phyloP scores from a whole-genome alignment of 1,140 invertebrate species.

The Trichonephila clavipes region DNA sequence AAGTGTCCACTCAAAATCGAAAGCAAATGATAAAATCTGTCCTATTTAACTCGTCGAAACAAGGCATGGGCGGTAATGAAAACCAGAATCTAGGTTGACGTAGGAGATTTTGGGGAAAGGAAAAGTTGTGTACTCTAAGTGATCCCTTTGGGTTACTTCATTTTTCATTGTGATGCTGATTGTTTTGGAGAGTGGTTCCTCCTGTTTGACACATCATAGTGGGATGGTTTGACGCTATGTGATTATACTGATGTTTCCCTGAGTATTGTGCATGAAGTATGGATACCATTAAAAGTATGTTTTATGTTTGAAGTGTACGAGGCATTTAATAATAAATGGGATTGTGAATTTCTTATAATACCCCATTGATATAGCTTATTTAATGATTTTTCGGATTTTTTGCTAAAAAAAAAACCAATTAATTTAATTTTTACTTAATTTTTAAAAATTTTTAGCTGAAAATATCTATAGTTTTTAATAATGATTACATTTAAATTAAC shows the following conservation, averaged over 20 bases:
- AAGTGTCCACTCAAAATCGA: not conserved
- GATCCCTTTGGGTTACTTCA: not conserved
- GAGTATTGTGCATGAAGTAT: not conserved
- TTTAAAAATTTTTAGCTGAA: too few species aligned
- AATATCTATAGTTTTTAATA: too few species aligned
- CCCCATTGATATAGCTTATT: too few species aligned
- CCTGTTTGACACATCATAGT: not conserved
- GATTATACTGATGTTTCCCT: not conserved
- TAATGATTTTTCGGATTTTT: too few species aligned
- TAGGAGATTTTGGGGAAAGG: not conserved
- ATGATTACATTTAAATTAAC: too few species aligned
- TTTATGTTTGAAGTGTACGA: too few species aligned
- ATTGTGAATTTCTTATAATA: too few species aligned
- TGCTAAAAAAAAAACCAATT: too few species aligned
- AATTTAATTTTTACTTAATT: too few species aligned
- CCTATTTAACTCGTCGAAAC: constrained; percentile 21
- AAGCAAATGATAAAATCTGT: constrained; percentile 50
- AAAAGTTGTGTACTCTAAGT: not conserved
- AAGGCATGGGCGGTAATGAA: constrained; percentile 54
- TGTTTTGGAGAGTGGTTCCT: not conserved
- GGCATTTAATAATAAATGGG: too few species aligned
- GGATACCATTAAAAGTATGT: not conserved
- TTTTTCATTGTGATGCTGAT: constrained; percentile 30
- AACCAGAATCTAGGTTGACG: constrained; percentile 57
- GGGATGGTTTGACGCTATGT: not conserved